These are phyloP conservation scores for Drosophila kurseongensis DNA, from an alignment of 1,140 invertebrate genomes.

Conservation along the genomic window DNA sequence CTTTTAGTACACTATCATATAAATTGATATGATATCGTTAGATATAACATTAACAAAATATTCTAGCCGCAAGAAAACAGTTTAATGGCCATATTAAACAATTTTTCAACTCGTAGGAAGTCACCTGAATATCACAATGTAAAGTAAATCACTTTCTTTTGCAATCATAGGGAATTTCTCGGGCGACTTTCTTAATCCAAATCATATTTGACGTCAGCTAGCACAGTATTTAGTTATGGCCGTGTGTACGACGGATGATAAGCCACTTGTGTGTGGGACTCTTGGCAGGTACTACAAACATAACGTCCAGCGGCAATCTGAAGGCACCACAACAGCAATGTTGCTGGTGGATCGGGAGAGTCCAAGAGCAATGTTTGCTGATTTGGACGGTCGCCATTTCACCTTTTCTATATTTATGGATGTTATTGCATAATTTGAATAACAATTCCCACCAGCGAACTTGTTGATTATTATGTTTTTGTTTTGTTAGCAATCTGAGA, in stretches of 20 bases:
- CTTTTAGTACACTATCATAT: too few species aligned
- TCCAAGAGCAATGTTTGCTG: conserved; percentile 11
- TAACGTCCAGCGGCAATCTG: conserved; percentile 10
- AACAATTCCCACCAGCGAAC: conserved; percentile 33
- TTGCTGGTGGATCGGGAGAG: background rate
- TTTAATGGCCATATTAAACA: too few species aligned
- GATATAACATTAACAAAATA: too few species aligned
- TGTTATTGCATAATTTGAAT: conserved; percentile 48
- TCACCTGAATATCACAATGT: too few species aligned
- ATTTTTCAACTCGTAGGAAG: too few species aligned
- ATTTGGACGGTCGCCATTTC: conserved; percentile 15
- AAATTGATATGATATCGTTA: too few species aligned
- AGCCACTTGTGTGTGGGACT: conserved; percentile 17
- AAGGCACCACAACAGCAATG: conserved; percentile 5
- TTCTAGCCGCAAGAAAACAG: too few species aligned
- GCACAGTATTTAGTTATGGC: conserved; percentile 11
- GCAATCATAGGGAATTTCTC: background rate
- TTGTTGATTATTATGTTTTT: conserved; percentile 17
- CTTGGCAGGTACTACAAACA: conserved; percentile 12
- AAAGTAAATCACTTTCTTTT: too few species aligned
- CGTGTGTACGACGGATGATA: conserved; percentile 25
- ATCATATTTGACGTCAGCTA: conserved; percentile 41
- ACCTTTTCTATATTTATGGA: conserved; percentile 42
- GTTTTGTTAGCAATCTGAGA: conserved; percentile 6
- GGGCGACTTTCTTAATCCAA: conserved; percentile 6